Evolutionary conservation across 92 coral and sea anemone genomes (phyloP), one percentile per base, ranked within the genome.

Genomic region (Plumapathes pennacea): DNA sequence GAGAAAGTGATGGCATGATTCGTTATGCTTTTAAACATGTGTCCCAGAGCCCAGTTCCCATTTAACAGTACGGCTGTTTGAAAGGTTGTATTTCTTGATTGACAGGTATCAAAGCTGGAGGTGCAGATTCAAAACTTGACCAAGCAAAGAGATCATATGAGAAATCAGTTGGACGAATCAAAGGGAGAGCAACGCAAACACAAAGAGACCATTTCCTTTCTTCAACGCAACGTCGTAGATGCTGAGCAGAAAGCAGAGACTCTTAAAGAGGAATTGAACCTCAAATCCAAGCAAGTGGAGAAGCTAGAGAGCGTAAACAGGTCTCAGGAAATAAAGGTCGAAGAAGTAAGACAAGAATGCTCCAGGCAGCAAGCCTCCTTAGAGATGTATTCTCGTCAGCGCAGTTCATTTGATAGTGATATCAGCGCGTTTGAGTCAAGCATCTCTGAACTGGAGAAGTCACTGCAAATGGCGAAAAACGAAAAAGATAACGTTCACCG

Each of bases 21-120:
- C n/a, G n/a, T n/a, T n/a, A n/a, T n/a, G n/a, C n/a, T n/a, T n/a
- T n/a, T n/a, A n/a, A n/a, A n/a, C n/a, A n/a, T n/a, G 25, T 1
- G 56, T 5, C 28, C 15, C 25, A 3, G 2, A 19, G 6, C 0
- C 14, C 12, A 47, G 3, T 47, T 15, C 34, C 30, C 25, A 13
- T 14, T 1, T 20, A 19, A n/a, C 19, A 38, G 11, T 13, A 8
- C 15, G 41, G 17, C 0, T 38, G 22, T 4, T 11, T 17, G 4
- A 2, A 4, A 26, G 5, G 2, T 52, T 60, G 1, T 32, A 4
- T 17, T 7, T 25, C 28, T 10, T 26, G 32, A n/a, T n/a, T n/a
- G 25, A 2, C 60, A 84, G 90, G 61, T 69, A 17, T 84, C 85
- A 43, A 84, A 84, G 60, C 62, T 82, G 47, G 90, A 84, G 50